Base-by-base conservation (phyloP, 2,113 vertebrate species). In the Oryzias melastigma region DNA sequence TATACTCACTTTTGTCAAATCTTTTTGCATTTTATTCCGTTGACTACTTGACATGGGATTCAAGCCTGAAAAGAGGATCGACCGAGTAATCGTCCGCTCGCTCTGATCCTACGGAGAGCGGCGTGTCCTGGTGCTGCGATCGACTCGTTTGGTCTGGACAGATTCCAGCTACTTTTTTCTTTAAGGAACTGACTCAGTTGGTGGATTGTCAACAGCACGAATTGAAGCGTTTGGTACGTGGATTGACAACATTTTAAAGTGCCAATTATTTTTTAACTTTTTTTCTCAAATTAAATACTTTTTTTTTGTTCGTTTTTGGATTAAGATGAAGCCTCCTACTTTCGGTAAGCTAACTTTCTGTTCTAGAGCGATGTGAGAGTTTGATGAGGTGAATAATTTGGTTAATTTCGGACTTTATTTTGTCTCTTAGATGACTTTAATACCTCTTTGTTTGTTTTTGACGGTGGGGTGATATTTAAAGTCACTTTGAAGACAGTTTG, bases 161-260 rank as follows among this genome's bases (percentile, higher is more conserved):
- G 25, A 66, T 41, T 68, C 65, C 68, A 49, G 13, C 65, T 73
- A 76, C 65, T 40, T 73, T 78, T 62, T 71, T 47, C 76, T 73
- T 81, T 69, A 75, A 87, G 87, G 87, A 90, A 87, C 81, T 89
- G 70, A 18, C 24, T 65, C 73, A 76, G 68, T 55, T 15, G 35
- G 68, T 15, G 25, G 62, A 65, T 81, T 90, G 87, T 90, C 84
- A 90, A 88, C 87, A 87, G 86, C 71, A 75, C 60, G 4, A 63
- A 62, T 29, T 46, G n/a, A 62, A 27, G 1, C 4, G 50, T 43
- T 70, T 47, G 53, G 72, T 62, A 65, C 73, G 65, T 80, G 68
- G 71, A 82, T 46, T 46, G 63, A 71, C 15, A 53, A 55, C 41
- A 19, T 24, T 5, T 27, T 6, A 44, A n/a, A 1, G 4, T 13